These are phyloP conservation scores for Nasonia vitripennis DNA, from an alignment of 1,140 invertebrate genomes.

Conservation along the genomic window DNA sequence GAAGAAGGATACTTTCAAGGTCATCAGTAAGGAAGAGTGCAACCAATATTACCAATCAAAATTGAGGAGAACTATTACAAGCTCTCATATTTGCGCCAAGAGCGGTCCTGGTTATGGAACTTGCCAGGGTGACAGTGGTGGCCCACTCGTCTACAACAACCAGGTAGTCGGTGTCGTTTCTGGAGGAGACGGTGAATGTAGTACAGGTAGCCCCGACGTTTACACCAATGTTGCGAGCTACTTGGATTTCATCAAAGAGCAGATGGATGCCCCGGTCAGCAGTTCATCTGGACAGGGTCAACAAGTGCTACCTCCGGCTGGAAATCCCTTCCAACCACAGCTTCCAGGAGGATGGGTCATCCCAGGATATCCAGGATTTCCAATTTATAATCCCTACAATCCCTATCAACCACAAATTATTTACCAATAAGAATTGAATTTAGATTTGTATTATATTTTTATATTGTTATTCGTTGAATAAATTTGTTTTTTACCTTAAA, in stretches of 20 bases:
- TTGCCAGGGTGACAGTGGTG: conserved; percentile 8
- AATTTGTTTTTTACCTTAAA: no score
- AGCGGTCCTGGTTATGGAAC: background rate
- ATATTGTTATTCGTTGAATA: background rate
- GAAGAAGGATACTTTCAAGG: background rate
- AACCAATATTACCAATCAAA: background rate
- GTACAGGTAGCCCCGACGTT: background rate
- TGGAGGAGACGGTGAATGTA: background rate
- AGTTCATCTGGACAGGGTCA: no score
- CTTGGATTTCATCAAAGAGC: no score
- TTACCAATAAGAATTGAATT: background rate
- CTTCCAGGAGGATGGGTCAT: no score
- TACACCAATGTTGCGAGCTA: background rate
- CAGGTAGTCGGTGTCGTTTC: background rate
- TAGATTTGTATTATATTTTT: background rate
- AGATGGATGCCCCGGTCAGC: no score
- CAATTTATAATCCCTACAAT: no score
- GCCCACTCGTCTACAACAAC: background rate
- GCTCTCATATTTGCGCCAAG: background rate
- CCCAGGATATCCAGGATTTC: no score
- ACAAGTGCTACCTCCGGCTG: no score
- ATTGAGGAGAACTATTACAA: background rate
- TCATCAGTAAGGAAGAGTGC: background rate
- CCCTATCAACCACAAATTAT: no score
- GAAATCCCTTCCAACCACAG: no score